phyloP scores from a whole-genome alignment of 2,797 vertebrate genomes.

The Semaprochilodus insignis region DNA sequence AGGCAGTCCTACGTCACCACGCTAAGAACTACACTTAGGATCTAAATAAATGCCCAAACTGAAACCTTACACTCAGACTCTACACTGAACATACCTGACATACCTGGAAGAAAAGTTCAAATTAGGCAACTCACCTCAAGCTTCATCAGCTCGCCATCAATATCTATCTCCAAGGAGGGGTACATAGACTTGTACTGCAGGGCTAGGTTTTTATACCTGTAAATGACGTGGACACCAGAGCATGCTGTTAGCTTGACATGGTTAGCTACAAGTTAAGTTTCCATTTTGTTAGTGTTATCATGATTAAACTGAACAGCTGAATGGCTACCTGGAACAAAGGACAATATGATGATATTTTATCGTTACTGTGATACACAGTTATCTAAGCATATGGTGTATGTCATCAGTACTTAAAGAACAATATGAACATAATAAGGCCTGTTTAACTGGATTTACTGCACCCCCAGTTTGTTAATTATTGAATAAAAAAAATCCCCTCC shows the following conservation, averaged over 20 bases:
- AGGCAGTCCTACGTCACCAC: not conserved
- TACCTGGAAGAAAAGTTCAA: not conserved
- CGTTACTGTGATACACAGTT: no score
- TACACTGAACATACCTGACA: not conserved
- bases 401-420: no score
- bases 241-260: not conserved
- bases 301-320: no score
- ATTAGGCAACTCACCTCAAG: slow-evolving; percentile 84
- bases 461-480: no score
- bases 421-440: no score
- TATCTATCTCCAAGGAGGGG: slow-evolving; percentile 91
- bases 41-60: not conserved
- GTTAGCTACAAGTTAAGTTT: no score
- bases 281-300: no score
- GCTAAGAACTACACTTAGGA: not conserved
- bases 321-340: no score
- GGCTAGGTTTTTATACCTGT: slow-evolving; percentile 93
- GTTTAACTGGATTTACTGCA: no score
- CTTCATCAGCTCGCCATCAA: slow-evolving; percentile 90
- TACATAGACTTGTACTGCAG: slow-evolving; percentile 96
- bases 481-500: no score
- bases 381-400: no score
- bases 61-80: not conserved
- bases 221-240: slow-evolving; percentile 50
- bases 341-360: no score